Conservation (phyloP, 2,113 vertebrate species). For the Istiophorus platypterus region DNA sequence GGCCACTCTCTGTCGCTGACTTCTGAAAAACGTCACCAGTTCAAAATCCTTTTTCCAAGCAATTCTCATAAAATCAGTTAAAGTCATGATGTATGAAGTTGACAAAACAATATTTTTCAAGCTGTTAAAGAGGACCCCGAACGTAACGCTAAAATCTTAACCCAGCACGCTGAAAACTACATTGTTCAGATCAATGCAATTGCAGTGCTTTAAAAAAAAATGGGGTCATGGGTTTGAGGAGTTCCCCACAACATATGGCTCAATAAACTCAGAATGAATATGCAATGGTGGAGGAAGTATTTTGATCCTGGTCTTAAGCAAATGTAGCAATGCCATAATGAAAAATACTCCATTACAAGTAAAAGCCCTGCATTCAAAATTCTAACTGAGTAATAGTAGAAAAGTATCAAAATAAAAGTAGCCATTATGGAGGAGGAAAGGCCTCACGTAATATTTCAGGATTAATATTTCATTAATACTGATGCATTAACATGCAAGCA, state of each 20-base stretch:
- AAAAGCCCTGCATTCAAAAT: no score
- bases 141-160: not conserved
- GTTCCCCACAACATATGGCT: no score
- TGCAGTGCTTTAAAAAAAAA: no score
- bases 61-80: not conserved
- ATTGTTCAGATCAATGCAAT: not conserved
- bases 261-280: no score
- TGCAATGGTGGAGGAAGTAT: no score
- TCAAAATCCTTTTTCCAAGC: not conserved
- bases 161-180: no score
- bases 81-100: not conserved
- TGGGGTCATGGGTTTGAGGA: no score
- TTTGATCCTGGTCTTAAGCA: no score
- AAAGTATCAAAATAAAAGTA: not conserved
- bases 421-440: not conserved
- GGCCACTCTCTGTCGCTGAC: not conserved
- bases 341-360: no score
- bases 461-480: not conserved
- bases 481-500: not conserved
- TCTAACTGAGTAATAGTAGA: no score
- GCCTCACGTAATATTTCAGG: no score
- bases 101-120: not conserved
- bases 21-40: not conserved
- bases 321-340: no score
- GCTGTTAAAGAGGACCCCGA: not conserved